Evolutionary conservation across 1,140 invertebrate genomes (phyloP).

Genomic region (Drosophila pruinosa): DNA sequence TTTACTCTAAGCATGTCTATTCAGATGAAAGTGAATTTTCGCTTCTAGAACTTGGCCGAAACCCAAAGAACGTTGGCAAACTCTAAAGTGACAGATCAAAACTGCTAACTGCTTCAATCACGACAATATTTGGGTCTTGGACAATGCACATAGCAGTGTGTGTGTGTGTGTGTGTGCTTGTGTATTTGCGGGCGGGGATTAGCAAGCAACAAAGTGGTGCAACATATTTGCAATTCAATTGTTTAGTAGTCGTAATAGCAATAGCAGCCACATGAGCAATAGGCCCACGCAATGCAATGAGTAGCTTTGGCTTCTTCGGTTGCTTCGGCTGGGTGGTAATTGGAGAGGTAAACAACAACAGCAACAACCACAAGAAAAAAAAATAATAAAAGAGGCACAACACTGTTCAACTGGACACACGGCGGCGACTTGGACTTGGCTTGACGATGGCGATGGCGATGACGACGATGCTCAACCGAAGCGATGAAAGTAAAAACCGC

Average conservation of each 20-base stretch:
- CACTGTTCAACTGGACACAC: constrained; percentile 34
- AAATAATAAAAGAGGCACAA: constrained; percentile 20
- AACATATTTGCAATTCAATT: constrained; percentile 49
- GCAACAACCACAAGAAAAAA: constrained; percentile 19
- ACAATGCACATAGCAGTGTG: too few relatives aligned
- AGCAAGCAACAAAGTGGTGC: constrained; percentile 18
- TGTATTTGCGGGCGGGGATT: not conserved
- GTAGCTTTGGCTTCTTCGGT: constrained; percentile 1
- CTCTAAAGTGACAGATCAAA: not conserved
- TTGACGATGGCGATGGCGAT: constrained; percentile 4
- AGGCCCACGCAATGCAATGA: constrained; percentile 15
- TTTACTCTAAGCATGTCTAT: too few relatives aligned
- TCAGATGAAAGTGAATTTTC: not conserved
- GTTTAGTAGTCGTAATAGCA: constrained; percentile 33
- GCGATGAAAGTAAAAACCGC: constrained; percentile 82
- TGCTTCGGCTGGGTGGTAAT: constrained; percentile 51
- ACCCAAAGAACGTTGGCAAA: not conserved
- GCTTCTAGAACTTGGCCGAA: not conserved
- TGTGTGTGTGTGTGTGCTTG: not conserved
- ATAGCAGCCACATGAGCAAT: constrained; percentile 10
- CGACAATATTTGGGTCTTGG: too few relatives aligned
- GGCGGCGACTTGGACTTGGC: constrained; percentile 17
- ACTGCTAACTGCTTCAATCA: not conserved
- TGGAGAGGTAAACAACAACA: constrained; percentile 53
- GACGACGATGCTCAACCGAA: constrained; percentile 60